These are phyloP conservation scores for Haliclona indistincta DNA, from an alignment of 37 sponge, comb jelly and placozoan genomes.

Conservation along the genomic window DNA sequence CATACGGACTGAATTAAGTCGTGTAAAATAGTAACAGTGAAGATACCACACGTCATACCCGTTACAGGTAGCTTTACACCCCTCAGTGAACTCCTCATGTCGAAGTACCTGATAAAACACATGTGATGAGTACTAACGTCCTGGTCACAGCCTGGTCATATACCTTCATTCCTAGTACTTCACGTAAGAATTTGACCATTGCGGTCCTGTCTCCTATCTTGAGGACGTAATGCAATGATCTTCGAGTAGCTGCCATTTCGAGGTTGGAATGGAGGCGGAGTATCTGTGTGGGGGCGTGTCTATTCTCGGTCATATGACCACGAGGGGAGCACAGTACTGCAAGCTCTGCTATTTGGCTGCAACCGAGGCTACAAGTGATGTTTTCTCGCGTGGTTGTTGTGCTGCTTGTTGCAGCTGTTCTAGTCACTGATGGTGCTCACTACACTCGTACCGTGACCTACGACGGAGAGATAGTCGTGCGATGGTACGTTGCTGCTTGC, in stretches of 20 bases:
- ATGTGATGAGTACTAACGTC: background rate
- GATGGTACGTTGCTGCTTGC: conserved; percentile 37
- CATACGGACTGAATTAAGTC: conserved; percentile 61
- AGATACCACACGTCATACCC: conserved; percentile 29
- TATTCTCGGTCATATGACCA: background rate
- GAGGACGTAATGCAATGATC: conserved; percentile 80
- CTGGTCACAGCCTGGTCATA: background rate
- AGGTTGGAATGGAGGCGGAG: background rate
- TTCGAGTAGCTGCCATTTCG: conserved; percentile 39
- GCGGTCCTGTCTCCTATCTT: conserved; percentile 67
- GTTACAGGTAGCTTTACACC: conserved; percentile 72
- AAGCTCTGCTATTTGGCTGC: background rate
- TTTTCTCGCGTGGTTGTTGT: background rate
- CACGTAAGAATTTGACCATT: conserved; percentile 60
- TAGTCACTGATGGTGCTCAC: background rate
- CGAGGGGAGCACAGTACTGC: background rate
- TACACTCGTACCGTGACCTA: conserved; percentile 21
- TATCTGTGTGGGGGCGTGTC: background rate
- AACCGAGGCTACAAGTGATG: background rate
- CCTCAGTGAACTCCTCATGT: conserved; percentile 86
- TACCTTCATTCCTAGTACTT: conserved; percentile 71
- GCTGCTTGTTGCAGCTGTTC: background rate
- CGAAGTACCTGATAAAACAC: conserved; percentile 42
- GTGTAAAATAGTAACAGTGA: conserved; percentile 6
- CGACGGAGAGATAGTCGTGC: conserved; percentile 15